Conservation (phyloP, 2,113 vertebrate species). For the Neodontobutis hainanensis region DNA sequence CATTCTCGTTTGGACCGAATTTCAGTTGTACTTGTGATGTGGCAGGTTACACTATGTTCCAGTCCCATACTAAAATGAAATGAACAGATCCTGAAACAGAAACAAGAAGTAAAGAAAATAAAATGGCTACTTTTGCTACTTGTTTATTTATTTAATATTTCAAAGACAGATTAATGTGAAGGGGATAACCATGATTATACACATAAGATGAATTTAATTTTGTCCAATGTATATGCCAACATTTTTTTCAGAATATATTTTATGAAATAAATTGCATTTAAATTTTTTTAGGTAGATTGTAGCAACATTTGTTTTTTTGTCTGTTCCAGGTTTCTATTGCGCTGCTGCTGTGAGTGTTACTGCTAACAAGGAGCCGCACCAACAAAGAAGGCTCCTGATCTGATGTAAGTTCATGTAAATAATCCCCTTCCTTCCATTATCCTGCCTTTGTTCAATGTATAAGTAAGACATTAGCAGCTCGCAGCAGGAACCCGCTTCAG, state of each 20-base stretch:
- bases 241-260: too few relatives aligned
- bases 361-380: constrained; percentile 7
- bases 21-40: constrained; percentile 16
- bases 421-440: neutral
- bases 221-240: too few relatives aligned
- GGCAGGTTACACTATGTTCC: constrained; percentile 17
- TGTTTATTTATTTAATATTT: neutral
- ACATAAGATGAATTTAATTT: too few relatives aligned
- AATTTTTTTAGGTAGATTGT: neutral
- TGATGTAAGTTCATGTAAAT: constrained; percentile 45
- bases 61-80: neutral
- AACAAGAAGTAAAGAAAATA: too few relatives aligned
- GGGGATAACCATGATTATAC: too few relatives aligned
- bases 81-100: constrained; percentile 12
- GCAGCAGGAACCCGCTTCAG: neutral
- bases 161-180: neutral
- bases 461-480: neutral
- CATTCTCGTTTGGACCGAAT: constrained; percentile 23
- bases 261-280: too few relatives aligned
- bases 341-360: constrained; percentile 30
- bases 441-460: neutral
- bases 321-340: constrained; percentile 11
- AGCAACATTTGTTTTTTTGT: constrained; percentile 3
- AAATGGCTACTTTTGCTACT: too few relatives aligned
- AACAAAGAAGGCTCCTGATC: constrained; percentile 25